Evolutionary conservation across 2,797 vertebrate genomes (phyloP).

Genomic region (Sphaeramia orbicularis): DNA sequence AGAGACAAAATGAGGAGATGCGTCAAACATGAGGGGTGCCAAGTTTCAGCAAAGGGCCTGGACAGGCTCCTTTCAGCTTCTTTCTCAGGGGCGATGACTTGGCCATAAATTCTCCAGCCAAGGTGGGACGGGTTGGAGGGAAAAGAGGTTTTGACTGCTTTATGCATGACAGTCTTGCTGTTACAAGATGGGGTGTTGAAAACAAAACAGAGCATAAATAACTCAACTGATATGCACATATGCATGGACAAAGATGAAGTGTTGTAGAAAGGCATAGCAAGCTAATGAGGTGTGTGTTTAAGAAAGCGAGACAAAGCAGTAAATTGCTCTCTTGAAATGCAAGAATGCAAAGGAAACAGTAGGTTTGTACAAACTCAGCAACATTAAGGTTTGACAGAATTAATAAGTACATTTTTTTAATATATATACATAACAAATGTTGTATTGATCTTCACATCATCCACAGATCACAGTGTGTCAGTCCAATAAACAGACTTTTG

Average conservation of each 20-base stretch:
- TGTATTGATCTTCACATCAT: conserved; percentile 3
- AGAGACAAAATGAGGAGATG: conserved; percentile 60
- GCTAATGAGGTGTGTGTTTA: conserved; percentile 61
- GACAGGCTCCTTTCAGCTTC: conserved; percentile 63
- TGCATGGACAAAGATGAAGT: conserved; percentile 48
- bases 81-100: conserved; percentile 73
- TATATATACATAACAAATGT: no score
- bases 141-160: conserved; percentile 66
- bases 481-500: conserved; percentile 37
- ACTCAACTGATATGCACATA: conserved; percentile 73
- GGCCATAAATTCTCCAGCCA: conserved; percentile 78
- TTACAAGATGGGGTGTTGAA: conserved; percentile 77
- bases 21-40: conserved; percentile 60
- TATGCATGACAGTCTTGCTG: conserved; percentile 70
- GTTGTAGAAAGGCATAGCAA: conserved; percentile 38
- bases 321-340: conserved; percentile 58
- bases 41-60: conserved; percentile 67
- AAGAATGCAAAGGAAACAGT: conserved; percentile 55
- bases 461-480: conserved; percentile 27
- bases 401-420: conserved; percentile 28
- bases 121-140: conserved; percentile 58
- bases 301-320: conserved; percentile 41
- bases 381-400: conserved; percentile 35
- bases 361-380: conserved; percentile 20
- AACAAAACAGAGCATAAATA: conserved; percentile 79